Evolutionary conservation across 2,797 vertebrate genomes (phyloP).

Genomic region (Gouania willdenowi): DNA sequence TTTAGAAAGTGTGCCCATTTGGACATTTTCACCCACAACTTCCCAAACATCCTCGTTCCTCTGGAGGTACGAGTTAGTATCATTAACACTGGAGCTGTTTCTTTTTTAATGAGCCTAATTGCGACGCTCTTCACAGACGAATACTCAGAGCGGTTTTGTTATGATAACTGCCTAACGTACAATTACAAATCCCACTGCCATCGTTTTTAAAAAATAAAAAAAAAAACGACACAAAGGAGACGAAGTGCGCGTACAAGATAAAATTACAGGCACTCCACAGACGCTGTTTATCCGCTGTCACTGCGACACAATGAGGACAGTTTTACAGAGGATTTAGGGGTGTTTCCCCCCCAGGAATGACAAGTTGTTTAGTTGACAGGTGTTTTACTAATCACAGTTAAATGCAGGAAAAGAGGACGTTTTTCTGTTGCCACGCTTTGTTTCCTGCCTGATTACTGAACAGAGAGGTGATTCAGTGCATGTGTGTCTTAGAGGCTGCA

Average conservation of each 20-base stretch:
- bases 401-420: too few relatives aligned
- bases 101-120: slow-evolving; percentile 35
- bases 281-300: slow-evolving; percentile 22
- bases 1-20: too few relatives aligned
- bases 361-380: too few relatives aligned
- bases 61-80: too few relatives aligned
- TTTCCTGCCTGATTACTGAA: slow-evolving; percentile 26
- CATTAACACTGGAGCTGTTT: slow-evolving; percentile 3
- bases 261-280: slow-evolving; percentile 31
- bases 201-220: slow-evolving; percentile 36
- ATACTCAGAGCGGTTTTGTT: slow-evolving; percentile 39
- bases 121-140: slow-evolving; percentile 28
- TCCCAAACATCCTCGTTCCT: too few relatives aligned
- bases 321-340: slow-evolving; percentile 16
- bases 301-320: slow-evolving; percentile 33
- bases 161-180: slow-evolving; percentile 39
- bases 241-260: too few relatives aligned
- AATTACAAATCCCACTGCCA: slow-evolving; percentile 53
- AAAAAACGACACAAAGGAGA: too few relatives aligned
- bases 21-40: too few relatives aligned
- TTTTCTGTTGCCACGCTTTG: too few relatives aligned
- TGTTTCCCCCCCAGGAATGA: too few relatives aligned
- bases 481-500: background rate
- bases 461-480: slow-evolving; percentile 4
- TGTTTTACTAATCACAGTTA: too few relatives aligned